Evolutionary conservation across 2,113 vertebrate genomes (phyloP).

Genomic region (Vombatus ursinus): DNA sequence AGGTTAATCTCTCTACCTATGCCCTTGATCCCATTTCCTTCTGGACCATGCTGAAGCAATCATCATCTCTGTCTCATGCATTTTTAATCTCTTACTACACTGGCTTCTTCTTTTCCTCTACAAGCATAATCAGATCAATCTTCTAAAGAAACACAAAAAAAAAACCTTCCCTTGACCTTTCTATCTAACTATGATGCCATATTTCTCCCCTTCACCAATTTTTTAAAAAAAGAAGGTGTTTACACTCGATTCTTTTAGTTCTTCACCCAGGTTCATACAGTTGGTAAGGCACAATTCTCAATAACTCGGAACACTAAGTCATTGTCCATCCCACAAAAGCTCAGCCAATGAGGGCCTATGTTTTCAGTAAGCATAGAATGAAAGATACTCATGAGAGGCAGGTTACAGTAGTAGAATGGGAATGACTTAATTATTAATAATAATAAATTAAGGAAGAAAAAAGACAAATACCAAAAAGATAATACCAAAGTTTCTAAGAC

Average conservation of each 20-base stretch:
- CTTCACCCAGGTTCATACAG: neutral
- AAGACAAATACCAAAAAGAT: too few species aligned
- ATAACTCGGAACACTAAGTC: too few species aligned
- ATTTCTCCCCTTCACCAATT: neutral
- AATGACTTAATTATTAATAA: too few species aligned
- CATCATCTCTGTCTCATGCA: neutral
- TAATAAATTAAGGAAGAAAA: too few species aligned
- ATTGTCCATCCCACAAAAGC: too few species aligned
- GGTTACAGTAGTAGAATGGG: too few species aligned
- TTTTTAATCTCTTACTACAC: neutral
- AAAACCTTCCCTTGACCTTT: neutral
- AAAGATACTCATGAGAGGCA: too few species aligned
- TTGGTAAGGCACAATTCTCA: too few species aligned
- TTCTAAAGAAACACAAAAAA: neutral
- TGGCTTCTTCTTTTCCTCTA: neutral
- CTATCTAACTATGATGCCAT: neutral
- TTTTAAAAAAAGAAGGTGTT: neutral
- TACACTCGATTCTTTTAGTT: neutral
- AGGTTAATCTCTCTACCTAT: neutral
- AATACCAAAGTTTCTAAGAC: too few species aligned
- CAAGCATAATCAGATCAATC: neutral
- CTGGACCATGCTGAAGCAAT: neutral
- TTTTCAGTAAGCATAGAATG: too few species aligned
- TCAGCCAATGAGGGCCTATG: too few species aligned
- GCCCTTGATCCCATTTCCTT: neutral